These are phyloP conservation scores for Babyrousa celebensis DNA, from an alignment of 2,797 vertebrate genomes.

Conservation along the genomic window DNA sequence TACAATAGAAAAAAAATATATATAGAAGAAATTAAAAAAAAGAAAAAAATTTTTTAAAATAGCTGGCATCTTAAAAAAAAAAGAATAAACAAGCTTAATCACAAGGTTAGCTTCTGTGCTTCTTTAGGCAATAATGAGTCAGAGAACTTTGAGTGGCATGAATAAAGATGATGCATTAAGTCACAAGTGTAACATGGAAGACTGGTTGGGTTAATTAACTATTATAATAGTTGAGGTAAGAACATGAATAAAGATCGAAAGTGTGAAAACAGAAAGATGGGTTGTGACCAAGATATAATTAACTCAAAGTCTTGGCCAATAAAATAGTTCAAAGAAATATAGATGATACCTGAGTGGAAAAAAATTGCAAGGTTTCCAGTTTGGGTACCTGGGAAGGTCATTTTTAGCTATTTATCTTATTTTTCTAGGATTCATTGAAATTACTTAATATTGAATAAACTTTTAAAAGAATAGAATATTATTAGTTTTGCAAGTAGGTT, in stretches of 20 bases:
- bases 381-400: not conserved
- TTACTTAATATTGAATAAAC: not conserved
- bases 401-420: not conserved
- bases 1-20: too few species aligned
- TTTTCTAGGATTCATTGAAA: not conserved
- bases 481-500: not conserved
- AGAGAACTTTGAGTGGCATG: not conserved
- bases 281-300: not conserved
- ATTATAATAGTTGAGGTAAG: not conserved
- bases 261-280: not conserved
- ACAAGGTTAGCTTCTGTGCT: not conserved
- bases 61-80: too few species aligned
- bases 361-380: not conserved
- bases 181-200: not conserved
- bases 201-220: not conserved
- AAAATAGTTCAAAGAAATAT: not conserved
- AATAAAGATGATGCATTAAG: not conserved
- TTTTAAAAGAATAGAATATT: not conserved
- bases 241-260: not conserved
- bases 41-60: too few species aligned
- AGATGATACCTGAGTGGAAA: not conserved
- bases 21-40: too few species aligned
- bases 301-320: not conserved
- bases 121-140: not conserved
- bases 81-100: not conserved